These are phyloP conservation scores for Drosophila auraria DNA, from an alignment of 1,140 invertebrate species.

Conservation along the genomic window DNA sequence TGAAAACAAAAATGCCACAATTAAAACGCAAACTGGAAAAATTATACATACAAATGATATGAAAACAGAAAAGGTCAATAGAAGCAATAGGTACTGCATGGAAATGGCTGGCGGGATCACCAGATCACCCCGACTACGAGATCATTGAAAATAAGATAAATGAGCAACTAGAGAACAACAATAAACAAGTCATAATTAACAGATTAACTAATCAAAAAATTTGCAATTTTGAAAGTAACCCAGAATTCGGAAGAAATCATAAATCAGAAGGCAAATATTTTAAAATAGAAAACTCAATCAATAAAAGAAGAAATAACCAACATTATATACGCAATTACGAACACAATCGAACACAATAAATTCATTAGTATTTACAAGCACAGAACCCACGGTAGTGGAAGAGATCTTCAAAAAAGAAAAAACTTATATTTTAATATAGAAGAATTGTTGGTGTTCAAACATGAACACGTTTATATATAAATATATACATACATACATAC, in stretches of 20 bases:
- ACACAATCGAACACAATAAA: not conserved
- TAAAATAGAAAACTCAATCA: not conserved
- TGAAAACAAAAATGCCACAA: too few species aligned
- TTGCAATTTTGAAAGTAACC: not conserved
- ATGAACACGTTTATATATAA: too few species aligned
- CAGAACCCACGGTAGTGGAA: not conserved
- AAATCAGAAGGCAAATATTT: not conserved
- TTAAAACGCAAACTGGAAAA: too few species aligned
- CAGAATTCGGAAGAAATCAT: too few species aligned
- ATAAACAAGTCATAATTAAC: not conserved
- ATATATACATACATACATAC: too few species aligned
- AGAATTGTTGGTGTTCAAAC: too few species aligned
- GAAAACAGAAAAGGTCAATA: not conserved
- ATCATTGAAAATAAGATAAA: not conserved
- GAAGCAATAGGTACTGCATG: not conserved
- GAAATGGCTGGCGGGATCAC: not conserved
- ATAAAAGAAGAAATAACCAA: not conserved
- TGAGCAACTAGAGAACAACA: not conserved
- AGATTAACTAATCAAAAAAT: not conserved
- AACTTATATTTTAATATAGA: too few species aligned
- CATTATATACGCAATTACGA: not conserved
- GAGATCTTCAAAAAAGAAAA: too few species aligned
- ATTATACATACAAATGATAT: too few species aligned
- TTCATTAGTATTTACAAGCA: not conserved
- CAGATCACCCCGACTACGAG: not conserved